Evolutionary conservation across 2,113 vertebrate species (phyloP).

Genomic region (Oryzias curvinotus): DNA sequence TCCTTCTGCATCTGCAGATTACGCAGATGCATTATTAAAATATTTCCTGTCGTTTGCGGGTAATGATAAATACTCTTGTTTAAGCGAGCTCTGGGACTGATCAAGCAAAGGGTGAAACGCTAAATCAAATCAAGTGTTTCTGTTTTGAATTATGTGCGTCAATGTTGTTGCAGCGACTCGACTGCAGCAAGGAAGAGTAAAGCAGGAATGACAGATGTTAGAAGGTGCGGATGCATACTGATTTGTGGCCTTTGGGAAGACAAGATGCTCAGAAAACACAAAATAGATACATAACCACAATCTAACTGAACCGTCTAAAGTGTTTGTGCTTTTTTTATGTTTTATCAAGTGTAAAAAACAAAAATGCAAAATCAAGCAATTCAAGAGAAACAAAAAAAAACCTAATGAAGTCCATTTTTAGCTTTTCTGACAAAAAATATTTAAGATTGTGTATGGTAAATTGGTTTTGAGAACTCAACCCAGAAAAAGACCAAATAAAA

Average conservation of each 20-base stretch:
- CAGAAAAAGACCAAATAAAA: too few species aligned
- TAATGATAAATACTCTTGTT: conserved; percentile 10
- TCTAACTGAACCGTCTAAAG: too few species aligned
- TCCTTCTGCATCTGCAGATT: background rate
- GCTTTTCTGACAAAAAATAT: too few species aligned
- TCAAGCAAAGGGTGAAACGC: background rate
- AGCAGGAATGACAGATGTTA: conserved; percentile 9
- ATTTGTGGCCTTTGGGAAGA: conserved; percentile 1
- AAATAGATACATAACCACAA: too few species aligned
- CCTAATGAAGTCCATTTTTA: too few species aligned
- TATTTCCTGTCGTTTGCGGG: background rate
- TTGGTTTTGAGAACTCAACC: too few species aligned
- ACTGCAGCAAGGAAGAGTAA: background rate
- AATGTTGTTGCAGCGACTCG: background rate
- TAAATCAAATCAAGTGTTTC: background rate
- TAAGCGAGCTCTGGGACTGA: background rate
- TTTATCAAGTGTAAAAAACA: too few species aligned
- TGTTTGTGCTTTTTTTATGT: too few species aligned
- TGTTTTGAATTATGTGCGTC: background rate
- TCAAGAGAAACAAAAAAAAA: too few species aligned
- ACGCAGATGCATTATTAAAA: too few species aligned
- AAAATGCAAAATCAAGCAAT: too few species aligned
- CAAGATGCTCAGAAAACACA: conserved; percentile 10
- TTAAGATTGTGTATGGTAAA: too few species aligned
- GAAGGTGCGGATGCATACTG: conserved; percentile 17